Evolutionary conservation across 1,140 invertebrate species (phyloP).

Genomic region (Zaprionus ghesquierei): DNA sequence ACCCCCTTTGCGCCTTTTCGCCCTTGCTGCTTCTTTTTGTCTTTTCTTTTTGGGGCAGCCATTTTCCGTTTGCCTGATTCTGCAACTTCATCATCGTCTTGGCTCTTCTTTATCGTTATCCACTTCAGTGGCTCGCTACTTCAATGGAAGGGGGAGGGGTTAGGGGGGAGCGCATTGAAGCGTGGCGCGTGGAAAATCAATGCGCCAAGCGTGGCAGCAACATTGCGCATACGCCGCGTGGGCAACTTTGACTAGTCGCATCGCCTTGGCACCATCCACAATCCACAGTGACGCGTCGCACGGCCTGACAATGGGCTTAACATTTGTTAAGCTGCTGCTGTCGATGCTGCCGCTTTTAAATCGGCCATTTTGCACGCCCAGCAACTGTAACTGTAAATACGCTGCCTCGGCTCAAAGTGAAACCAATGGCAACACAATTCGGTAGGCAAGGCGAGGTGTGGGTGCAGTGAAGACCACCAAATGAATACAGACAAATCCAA

Average conservation of each 20-base stretch:
- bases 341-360: neutral
- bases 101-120: constrained; percentile 26
- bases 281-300: neutral
- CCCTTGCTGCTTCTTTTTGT: constrained; percentile 3
- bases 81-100: constrained; percentile 9
- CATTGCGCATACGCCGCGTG: constrained; percentile 54
- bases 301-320: constrained; percentile 43
- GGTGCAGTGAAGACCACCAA: constrained; percentile 3
- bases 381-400: constrained; percentile 51
- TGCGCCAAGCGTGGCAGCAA: constrained; percentile 26
- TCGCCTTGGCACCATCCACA: constrained; percentile 4
- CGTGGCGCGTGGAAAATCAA: constrained; percentile 60
- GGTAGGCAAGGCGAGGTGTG: neutral
- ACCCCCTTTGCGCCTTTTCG: too few relatives aligned
- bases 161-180: constrained; percentile 14
- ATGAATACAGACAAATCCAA: constrained; percentile 11
- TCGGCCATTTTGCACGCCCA: constrained; percentile 36
- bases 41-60: constrained; percentile 52
- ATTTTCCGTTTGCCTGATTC: constrained; percentile 51
- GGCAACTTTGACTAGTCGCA: neutral
- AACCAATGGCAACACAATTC: constrained; percentile 47
- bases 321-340: constrained; percentile 27
- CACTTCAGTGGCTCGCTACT: constrained; percentile 33
- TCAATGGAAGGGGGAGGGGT: neutral
- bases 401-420: constrained; percentile 21